phyloP scores from a whole-genome alignment of 2,888 invertebrate genomes.

The Vesta saturnalis region DNA sequence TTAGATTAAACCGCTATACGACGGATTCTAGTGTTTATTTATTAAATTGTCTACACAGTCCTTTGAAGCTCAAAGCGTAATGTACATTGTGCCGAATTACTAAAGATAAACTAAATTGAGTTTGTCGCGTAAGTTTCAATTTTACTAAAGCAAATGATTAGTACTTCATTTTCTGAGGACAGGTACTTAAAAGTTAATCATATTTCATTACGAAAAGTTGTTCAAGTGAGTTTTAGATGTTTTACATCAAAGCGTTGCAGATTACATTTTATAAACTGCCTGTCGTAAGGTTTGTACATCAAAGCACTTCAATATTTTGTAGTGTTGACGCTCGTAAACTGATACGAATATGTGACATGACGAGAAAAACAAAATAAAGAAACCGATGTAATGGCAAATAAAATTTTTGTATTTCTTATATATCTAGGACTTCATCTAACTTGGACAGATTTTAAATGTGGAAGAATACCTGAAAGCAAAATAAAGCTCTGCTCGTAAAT shows the following conservation, averaged over 20 bases:
- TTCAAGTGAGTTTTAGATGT: neutral
- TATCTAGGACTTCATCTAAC: neutral
- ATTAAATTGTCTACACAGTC: neutral
- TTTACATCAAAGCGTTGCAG: neutral
- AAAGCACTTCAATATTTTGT: conserved; percentile 7
- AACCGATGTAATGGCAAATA: neutral
- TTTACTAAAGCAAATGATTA: neutral
- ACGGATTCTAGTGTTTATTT: neutral
- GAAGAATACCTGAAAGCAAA: no score
- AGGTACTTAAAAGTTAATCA: neutral
- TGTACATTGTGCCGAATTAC: neutral
- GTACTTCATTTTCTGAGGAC: neutral
- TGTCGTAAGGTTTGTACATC: conserved; percentile 8
- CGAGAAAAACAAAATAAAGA: neutral
- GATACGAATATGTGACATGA: neutral
- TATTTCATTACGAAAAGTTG: neutral
- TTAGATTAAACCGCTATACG: neutral
- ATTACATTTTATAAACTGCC: conserved; percentile 9
- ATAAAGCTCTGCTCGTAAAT: neutral
- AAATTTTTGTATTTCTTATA: no score
- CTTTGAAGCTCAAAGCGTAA: neutral
- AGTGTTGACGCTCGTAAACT: conserved; percentile 1
- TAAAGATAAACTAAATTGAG: no score
- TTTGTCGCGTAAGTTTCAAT: neutral
- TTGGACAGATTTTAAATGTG: neutral